These are phyloP conservation scores for Grapholita molesta DNA, from an alignment of 1,140 invertebrate genomes.

Conservation along the genomic window DNA sequence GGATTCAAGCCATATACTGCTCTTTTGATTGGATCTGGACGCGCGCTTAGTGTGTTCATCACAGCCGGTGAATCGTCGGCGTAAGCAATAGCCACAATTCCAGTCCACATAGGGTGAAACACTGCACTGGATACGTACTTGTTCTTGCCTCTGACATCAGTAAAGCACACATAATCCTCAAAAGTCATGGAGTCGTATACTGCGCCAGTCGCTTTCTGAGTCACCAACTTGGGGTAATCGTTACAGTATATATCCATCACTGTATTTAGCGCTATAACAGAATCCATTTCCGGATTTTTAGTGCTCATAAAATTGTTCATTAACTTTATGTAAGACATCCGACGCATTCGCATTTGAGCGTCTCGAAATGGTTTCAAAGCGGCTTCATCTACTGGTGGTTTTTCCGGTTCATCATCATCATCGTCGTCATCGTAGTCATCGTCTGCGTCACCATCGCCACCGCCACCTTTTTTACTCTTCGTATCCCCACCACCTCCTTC, in stretches of 20 bases:
- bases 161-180: slow-evolving; percentile 81
- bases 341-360: slow-evolving; percentile 52
- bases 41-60: slow-evolving; percentile 57
- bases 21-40: slow-evolving; percentile 73
- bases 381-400: slow-evolving; percentile 46
- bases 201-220: slow-evolving; percentile 54
- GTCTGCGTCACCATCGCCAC: neutral
- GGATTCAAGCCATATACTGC: slow-evolving; percentile 79
- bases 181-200: slow-evolving; percentile 69
- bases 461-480: neutral
- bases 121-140: slow-evolving; percentile 82
- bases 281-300: slow-evolving; percentile 48
- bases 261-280: slow-evolving; percentile 78
- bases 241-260: slow-evolving; percentile 83
- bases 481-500: slow-evolving; percentile 17
- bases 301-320: slow-evolving; percentile 48
- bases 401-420: slow-evolving; percentile 39
- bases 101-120: slow-evolving; percentile 85
- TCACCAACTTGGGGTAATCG: slow-evolving; percentile 79
- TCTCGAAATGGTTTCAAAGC: slow-evolving; percentile 47
- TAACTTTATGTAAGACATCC: slow-evolving; percentile 62
- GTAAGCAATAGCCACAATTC: slow-evolving; percentile 82
- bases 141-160: slow-evolving; percentile 79
- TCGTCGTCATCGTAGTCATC: slow-evolving; percentile 36
- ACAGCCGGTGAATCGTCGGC: slow-evolving; percentile 70